These are phyloP conservation scores for Montipora efflorescens DNA, from an alignment of 64 coral and sea anemone species.

Conservation along the genomic window DNA sequence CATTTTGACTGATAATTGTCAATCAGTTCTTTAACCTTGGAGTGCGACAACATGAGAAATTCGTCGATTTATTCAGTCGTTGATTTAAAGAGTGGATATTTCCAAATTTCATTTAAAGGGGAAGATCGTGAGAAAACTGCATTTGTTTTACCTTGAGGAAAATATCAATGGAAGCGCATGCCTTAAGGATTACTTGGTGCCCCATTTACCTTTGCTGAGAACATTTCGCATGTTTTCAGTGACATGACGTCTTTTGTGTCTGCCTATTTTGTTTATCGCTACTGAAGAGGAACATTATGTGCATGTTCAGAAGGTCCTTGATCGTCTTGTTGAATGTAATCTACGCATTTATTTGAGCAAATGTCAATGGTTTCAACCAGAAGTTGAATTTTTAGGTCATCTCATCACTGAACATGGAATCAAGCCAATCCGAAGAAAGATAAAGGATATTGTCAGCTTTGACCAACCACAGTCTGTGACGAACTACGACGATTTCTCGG, in stretches of 20 bases:
- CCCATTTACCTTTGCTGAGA: conserved; percentile 9
- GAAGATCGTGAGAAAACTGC: no score
- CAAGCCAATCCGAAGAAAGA: conserved; percentile 5
- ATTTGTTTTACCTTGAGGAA: no score
- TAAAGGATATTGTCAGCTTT: neutral
- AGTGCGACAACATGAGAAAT: no score
- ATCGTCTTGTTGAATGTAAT: conserved; percentile 26
- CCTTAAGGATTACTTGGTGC: neutral
- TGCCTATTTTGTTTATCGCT: neutral
- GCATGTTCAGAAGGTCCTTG: conserved; percentile 35
- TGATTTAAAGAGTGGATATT: neutral
- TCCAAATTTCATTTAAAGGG: no score
- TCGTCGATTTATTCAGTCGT: no score
- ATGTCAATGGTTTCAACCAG: no score
- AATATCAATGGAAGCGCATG: neutral
- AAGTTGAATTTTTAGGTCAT: conserved; percentile 31
- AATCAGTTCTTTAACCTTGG: no score
- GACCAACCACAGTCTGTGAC: neutral
- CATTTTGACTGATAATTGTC: no score
- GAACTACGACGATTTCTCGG: conserved; percentile 11
- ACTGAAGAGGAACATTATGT: conserved; percentile 18
- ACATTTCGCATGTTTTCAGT: neutral
- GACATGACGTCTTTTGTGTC: no score
- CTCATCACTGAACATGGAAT: neutral
- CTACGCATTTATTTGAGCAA: neutral